Conservation (phyloP, 2,113 vertebrate genomes). For the Crotalus viridis region DNA sequence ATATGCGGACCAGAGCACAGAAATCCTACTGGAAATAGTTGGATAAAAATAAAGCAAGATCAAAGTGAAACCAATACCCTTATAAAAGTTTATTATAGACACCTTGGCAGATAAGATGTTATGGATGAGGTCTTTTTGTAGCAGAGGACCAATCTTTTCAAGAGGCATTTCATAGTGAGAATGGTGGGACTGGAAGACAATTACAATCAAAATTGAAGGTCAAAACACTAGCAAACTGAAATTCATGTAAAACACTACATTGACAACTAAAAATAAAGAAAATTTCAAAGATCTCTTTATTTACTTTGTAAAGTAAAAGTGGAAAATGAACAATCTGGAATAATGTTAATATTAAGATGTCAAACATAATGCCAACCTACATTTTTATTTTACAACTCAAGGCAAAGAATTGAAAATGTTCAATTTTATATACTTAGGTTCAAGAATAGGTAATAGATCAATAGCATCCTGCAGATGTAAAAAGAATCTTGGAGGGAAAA, state of each 20-base stretch:
- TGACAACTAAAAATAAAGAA: background rate
- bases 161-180: background rate
- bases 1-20: background rate
- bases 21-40: background rate
- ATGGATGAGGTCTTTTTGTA: background rate
- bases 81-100: background rate
- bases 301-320: background rate
- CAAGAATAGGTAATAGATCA: background rate
- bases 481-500: background rate
- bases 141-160: background rate
- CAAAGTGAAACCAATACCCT: background rate
- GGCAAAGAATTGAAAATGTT: background rate
- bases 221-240: background rate
- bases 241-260: background rate
- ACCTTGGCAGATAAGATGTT: background rate
- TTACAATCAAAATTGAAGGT: background rate
- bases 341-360: background rate
- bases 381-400: background rate
- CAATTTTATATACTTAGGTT: background rate
- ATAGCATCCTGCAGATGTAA: background rate
- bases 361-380: background rate
- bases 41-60: background rate
- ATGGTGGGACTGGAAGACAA: background rate
- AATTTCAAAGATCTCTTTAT: background rate
- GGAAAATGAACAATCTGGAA: background rate